Evolutionary conservation across 1,140 invertebrate species (phyloP).

Genomic region (Chelonus insularis): DNA sequence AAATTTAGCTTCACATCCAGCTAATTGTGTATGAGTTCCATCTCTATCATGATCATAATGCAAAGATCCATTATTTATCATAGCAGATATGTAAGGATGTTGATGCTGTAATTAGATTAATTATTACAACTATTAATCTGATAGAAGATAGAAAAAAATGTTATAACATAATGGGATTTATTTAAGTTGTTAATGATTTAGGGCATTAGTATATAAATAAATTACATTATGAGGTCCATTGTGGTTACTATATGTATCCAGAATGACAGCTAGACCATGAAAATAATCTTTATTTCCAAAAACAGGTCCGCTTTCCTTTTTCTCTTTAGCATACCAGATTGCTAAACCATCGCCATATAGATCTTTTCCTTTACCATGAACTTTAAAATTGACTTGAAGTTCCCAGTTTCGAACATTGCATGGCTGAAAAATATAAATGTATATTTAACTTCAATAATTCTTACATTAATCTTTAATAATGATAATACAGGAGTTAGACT

Average conservation of each 20-base stretch:
- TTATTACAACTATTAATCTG: too few species aligned
- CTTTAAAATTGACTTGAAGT: slow-evolving; percentile 93
- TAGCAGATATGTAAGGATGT: slow-evolving; percentile 97
- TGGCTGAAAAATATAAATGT: slow-evolving; percentile 66
- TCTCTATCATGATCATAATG: slow-evolving; percentile 98
- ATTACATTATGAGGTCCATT: slow-evolving; percentile 97
- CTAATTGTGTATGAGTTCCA: slow-evolving; percentile 95
- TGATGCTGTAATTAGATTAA: slow-evolving; percentile 72
- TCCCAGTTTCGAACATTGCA: slow-evolving; percentile 91
- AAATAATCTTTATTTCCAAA: slow-evolving; percentile 96
- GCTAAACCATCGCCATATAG: slow-evolving; percentile 97
- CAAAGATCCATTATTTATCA: slow-evolving; percentile 95
- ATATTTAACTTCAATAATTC: too few species aligned
- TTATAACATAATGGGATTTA: too few species aligned
- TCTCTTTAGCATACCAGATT: slow-evolving; percentile 95
- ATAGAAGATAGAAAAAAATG: too few species aligned
- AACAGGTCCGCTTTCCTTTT: slow-evolving; percentile 83
- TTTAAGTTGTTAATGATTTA: too few species aligned
- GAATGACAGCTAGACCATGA: slow-evolving; percentile 87
- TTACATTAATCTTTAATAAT: too few species aligned
- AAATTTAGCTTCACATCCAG: slow-evolving; percentile 93
- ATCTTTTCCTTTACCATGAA: slow-evolving; percentile 92
- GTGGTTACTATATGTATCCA: slow-evolving; percentile 99
- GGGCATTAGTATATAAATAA: neutral
- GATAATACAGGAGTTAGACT: too few species aligned